Base-by-base conservation (phyloP, 2,888 invertebrate species). In the Scrobipalpa atriplicella region DNA sequence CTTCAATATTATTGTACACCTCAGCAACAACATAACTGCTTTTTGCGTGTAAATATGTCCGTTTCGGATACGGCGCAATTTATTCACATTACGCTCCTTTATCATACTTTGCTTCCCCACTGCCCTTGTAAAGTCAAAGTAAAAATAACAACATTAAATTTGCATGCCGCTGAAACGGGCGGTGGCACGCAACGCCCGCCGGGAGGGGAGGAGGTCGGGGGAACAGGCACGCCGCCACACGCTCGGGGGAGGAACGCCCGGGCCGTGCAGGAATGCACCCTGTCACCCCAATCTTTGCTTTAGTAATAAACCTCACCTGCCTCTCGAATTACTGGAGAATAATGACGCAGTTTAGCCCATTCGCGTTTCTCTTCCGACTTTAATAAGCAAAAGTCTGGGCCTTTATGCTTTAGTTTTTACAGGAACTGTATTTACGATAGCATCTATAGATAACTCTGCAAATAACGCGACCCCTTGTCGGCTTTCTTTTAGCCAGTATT, bases 121-220 rank as follows among this genome's bases (percentile, higher is more conserved):
- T 92, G 90, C 87, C 90, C 91, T 91, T 90, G 90, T 88, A 81
- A 86, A 87, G 85, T 86, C 77, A 70, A 77, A 86, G 86, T 87
- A 88, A 89, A 86, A 90, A 86, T 87, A 89, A 87, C 85, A 85
- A 83, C 83, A 88, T 90, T 84, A 89, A 89, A 91, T 92, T 91
- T 90, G 87, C 89, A 89, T 89, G 84, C 79, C 84, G 81, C 77
- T 84, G 79, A 83, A 83, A 83, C 79, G 73, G 78, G 76, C 70
- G 76, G 75, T 67, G 77, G 77, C 84, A 83, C 83, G 84, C 83
- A 78, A 81, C 77, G 66, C 70, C 67, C 71, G 66, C 69, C 69
- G n/a, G 60, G 61, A 67, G 67, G 72, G 67, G 69, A 47, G 66
- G 67, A 68, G 70, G 70, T 68, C 64, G 64, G 74, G 75, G 74